These are phyloP conservation scores for Pomacea canaliculata DNA, from an alignment of 2,888 invertebrate species.

Conservation along the genomic window DNA sequence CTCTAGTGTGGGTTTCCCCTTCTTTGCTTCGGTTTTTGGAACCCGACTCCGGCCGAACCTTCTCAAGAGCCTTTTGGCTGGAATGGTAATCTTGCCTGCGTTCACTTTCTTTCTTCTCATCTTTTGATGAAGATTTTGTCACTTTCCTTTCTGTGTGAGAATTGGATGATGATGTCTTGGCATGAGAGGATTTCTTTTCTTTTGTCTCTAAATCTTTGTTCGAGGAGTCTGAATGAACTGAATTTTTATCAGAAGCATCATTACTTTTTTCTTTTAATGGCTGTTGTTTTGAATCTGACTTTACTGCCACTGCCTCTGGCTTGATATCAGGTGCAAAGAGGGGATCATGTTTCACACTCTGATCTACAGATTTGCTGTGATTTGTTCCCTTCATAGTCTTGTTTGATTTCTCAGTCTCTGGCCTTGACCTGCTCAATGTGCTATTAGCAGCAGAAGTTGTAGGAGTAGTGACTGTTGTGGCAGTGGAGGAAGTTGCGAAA, in stretches of 20 bases:
- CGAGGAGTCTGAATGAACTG: slow-evolving; percentile 1
- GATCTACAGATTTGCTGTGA: slow-evolving; percentile 16
- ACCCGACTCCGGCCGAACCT: slow-evolving; percentile 31
- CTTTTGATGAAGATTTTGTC: slow-evolving; percentile 28
- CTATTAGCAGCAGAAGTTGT: background rate
- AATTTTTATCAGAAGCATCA: background rate
- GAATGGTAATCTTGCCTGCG: slow-evolving; percentile 35
- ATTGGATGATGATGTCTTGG: slow-evolving; percentile 2
- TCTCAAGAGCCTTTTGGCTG: slow-evolving; percentile 30
- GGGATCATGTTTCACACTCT: slow-evolving; percentile 20
- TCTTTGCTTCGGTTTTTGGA: slow-evolving; percentile 37
- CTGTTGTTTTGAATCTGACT: slow-evolving; percentile 8
- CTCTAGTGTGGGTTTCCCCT: slow-evolving; percentile 20
- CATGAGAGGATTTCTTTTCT: slow-evolving; percentile 17
- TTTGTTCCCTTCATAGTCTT: background rate
- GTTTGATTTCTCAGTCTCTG: slow-evolving; percentile 6
- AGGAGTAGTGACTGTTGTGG: background rate
- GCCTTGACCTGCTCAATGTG: background rate
- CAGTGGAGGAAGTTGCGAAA: background rate
- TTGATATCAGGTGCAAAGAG: slow-evolving; percentile 25
- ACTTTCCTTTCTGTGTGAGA: slow-evolving; percentile 37
- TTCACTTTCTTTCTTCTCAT: slow-evolving; percentile 32
- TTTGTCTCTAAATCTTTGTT: slow-evolving; percentile 4
- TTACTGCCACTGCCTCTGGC: slow-evolving; percentile 5
- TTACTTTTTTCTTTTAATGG: slow-evolving; percentile 8